phyloP scores from a whole-genome alignment of 2,888 invertebrate species.

The Caenorhabditis sinica region DNA sequence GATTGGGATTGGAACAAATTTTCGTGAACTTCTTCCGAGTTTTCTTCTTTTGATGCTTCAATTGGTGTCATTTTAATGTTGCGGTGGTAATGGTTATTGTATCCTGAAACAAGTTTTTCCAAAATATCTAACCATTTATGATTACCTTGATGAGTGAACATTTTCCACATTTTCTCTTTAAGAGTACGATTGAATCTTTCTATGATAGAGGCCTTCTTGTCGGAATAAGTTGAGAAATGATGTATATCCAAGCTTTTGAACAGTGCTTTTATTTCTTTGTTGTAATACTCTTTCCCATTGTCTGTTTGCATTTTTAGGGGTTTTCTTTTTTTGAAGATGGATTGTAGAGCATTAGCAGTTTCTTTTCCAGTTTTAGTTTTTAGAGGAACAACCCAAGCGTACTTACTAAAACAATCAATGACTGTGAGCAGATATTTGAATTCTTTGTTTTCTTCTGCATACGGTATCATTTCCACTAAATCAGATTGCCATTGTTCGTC shows the following conservation, averaged over 20 bases:
- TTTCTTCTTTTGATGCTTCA: slow-evolving; percentile 60
- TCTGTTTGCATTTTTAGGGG: slow-evolving; percentile 72
- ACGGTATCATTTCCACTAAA: slow-evolving; percentile 74
- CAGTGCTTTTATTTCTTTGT: slow-evolving; percentile 62
- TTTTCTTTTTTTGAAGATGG: slow-evolving; percentile 69
- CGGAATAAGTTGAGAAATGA: slow-evolving; percentile 65
- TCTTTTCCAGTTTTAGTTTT: slow-evolving; percentile 74
- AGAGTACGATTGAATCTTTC: slow-evolving; percentile 73
- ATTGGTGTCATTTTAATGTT: slow-evolving; percentile 69
- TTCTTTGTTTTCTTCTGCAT: slow-evolving; percentile 70
- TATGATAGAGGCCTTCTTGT: slow-evolving; percentile 70
- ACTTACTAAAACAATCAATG: slow-evolving; percentile 72
- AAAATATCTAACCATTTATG: slow-evolving; percentile 72
- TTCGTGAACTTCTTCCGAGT: slow-evolving; percentile 43
- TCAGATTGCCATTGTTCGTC: slow-evolving; percentile 77
- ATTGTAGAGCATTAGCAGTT: slow-evolving; percentile 70
- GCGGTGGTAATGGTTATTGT: slow-evolving; percentile 72
- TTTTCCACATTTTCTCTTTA: slow-evolving; percentile 63
- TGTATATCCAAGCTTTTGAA: slow-evolving; percentile 68
- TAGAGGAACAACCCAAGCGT: slow-evolving; percentile 69
- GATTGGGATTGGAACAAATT: no score
- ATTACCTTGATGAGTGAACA: slow-evolving; percentile 71
- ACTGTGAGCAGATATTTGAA: slow-evolving; percentile 66
- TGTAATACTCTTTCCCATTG: slow-evolving; percentile 74
- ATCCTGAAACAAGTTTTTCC: slow-evolving; percentile 62